Evolutionary conservation across 1,140 invertebrate genomes (phyloP).

Genomic region (Fopius arisanus): DNA sequence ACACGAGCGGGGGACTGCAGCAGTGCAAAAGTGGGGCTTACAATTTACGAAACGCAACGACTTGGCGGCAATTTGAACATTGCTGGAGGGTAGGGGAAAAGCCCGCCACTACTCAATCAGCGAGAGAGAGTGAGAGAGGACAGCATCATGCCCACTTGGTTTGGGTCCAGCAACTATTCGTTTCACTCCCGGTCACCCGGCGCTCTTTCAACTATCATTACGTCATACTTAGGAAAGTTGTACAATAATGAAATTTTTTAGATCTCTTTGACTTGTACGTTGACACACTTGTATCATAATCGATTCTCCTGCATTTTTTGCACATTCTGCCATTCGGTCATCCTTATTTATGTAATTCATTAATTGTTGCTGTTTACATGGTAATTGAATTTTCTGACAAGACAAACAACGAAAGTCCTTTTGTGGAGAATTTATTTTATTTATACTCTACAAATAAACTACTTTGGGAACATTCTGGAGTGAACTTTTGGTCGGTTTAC

Average conservation of each 20-base stretch:
- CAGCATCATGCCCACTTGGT: neutral
- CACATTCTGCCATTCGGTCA: no score
- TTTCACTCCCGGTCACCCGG: conserved; percentile 24
- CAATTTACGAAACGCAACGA: conserved; percentile 8
- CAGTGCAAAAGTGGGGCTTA: neutral
- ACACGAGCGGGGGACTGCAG: conserved; percentile 8
- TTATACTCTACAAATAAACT: no score
- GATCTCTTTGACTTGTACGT: conserved; percentile 19
- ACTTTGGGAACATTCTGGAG: no score
- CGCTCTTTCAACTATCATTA: conserved; percentile 39
- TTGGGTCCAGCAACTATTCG: conserved; percentile 18
- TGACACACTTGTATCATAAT: conserved; percentile 4
- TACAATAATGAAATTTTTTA: conserved; percentile 39
- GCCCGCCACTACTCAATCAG: neutral
- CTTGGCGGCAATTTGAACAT: conserved; percentile 9
- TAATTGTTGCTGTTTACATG: no score
- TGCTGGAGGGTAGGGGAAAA: neutral
- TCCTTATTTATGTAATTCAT: no score
- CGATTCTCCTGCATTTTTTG: neutral
- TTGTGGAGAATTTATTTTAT: no score
- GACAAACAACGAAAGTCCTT: no score
- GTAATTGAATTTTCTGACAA: no score
- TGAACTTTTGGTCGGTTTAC: no score
- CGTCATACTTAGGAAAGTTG: conserved; percentile 51
- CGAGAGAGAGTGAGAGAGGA: neutral